Conservation (phyloP, 2,113 vertebrate genomes). For the Cromileptes altivelis region DNA sequence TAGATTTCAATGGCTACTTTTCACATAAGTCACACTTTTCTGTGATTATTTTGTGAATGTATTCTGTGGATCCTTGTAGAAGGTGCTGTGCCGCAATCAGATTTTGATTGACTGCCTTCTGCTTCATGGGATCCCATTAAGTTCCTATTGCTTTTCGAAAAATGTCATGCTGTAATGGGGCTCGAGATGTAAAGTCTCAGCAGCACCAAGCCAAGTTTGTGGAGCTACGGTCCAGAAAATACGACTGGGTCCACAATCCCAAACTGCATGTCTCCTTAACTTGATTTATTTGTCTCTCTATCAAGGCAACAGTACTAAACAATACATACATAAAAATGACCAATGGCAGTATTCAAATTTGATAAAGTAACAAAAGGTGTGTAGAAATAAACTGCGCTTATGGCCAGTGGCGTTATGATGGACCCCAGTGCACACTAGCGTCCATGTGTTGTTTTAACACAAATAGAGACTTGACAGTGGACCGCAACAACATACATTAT, state of each 20-base stretch:
- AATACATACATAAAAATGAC: background rate
- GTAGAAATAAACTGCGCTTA: background rate
- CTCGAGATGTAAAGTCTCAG: background rate
- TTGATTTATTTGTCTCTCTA: background rate
- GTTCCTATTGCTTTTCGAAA: background rate
- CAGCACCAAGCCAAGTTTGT: background rate
- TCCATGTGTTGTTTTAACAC: too few species aligned
- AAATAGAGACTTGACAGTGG: too few species aligned
- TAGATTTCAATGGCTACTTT: background rate
- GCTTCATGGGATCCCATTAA: background rate
- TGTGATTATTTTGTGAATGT: background rate
- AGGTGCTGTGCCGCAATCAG: background rate
- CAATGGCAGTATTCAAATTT: background rate
- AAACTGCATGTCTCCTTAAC: background rate
- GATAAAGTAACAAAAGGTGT: background rate
- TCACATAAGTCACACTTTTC: constrained; percentile 8
- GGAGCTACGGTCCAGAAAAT: background rate
- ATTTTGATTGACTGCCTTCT: background rate
- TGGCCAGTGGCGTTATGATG: background rate
- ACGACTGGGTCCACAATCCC: background rate
- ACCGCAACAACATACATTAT: too few species aligned
- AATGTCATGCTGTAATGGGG: background rate
- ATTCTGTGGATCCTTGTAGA: background rate
- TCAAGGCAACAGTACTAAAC: background rate
- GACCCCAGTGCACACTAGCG: too few species aligned